Percentiles rank a stretch among this genome's conserved stretches.
Conservation (phyloP, 1,140 invertebrate species). For the Atta cephalotes region DNA sequence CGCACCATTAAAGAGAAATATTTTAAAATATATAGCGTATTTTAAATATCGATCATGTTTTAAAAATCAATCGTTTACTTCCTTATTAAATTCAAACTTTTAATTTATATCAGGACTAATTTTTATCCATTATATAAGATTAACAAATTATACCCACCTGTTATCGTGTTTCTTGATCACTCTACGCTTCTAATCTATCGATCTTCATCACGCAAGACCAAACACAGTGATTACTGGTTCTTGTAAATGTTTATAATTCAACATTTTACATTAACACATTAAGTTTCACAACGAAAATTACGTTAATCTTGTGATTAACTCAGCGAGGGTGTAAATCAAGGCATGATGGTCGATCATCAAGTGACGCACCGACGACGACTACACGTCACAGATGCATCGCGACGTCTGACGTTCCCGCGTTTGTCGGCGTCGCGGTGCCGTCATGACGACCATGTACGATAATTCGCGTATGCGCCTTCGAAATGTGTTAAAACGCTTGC, state of each 20-base stretch:
- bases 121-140: not conserved
- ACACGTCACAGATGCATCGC: constrained; percentile 74
- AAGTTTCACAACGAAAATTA: too few relatives aligned
- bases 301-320: constrained; percentile 19
- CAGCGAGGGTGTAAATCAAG: not conserved
- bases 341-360: constrained; percentile 55
- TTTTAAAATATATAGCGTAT: not conserved
- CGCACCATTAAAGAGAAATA: not conserved
- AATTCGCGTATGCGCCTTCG: constrained; percentile 57
- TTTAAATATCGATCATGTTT: not conserved
- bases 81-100: not conserved
- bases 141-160: constrained; percentile 18
- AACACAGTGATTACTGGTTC: constrained; percentile 4
- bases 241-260: not conserved
- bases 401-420: constrained; percentile 76
- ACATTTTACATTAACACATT: not conserved
- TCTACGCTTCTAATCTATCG: constrained; percentile 40
- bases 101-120: not conserved
- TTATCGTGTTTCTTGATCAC: constrained; percentile 47
- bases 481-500: constrained; percentile 42
- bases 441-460: constrained; percentile 67
- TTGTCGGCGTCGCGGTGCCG: constrained; percentile 53
- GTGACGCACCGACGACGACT: constrained; percentile 62
- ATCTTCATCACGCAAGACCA: not conserved
- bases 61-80: not conserved